Conservation (phyloP, 2,888 invertebrate species). For the Leptopilina syphax region DNA sequence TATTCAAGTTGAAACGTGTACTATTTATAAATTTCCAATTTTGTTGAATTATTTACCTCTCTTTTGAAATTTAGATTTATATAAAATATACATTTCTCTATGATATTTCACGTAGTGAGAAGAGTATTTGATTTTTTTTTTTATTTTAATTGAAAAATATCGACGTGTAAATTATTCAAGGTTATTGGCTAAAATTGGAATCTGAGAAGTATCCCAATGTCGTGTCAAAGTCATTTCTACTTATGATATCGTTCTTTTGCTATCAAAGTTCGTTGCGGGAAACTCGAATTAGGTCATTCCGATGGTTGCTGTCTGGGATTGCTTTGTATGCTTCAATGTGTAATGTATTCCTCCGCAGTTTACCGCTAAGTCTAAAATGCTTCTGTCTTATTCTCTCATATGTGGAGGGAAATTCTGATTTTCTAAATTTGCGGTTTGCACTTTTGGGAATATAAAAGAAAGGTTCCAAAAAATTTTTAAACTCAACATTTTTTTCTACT, state of each 20-base stretch:
- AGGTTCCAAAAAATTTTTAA: too few species aligned
- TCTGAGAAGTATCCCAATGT: conserved; percentile 49
- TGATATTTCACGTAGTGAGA: too few species aligned
- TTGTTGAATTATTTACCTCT: too few species aligned
- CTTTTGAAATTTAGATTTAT: too few species aligned
- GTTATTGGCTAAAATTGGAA: conserved; percentile 50
- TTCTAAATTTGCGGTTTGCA: background rate
- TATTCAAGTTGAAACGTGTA: too few species aligned
- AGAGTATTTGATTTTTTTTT: background rate
- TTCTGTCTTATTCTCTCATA: background rate
- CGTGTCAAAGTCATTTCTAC: conserved; percentile 56
- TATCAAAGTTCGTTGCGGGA: conserved; percentile 52
- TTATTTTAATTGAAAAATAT: background rate
- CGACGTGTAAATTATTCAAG: conserved; percentile 35
- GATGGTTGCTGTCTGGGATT: conserved; percentile 50
- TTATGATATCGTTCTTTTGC: conserved; percentile 53
- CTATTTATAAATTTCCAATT: too few species aligned
- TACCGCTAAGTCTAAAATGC: conserved; percentile 1
- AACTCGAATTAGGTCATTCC: conserved; percentile 55
- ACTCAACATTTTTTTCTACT: too few species aligned
- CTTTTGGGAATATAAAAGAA: too few species aligned
- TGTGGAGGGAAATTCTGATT: background rate
- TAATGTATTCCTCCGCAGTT: conserved; percentile 51
- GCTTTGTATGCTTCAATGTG: conserved; percentile 51
- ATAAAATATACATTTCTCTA: too few species aligned